These are phyloP conservation scores for Campylomormyrus numenius DNA, from an alignment of 2,113 vertebrate genomes.

Conservation along the genomic window DNA sequence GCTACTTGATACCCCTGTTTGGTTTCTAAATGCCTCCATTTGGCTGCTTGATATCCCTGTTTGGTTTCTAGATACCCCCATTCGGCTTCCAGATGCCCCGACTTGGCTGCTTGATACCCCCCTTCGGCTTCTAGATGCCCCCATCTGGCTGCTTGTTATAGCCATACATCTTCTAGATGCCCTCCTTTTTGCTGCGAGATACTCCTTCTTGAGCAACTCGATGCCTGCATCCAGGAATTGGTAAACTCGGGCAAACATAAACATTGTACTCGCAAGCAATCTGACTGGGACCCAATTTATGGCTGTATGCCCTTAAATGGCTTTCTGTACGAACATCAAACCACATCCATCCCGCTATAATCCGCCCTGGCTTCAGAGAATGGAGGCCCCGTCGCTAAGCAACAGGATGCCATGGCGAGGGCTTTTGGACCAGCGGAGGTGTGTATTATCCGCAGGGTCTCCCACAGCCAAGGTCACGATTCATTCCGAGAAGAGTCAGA, in stretches of 20 bases:
- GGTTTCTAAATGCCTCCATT: background rate
- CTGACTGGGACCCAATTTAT: background rate
- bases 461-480: background rate
- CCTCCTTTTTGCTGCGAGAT: background rate
- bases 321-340: background rate
- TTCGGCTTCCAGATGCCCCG: background rate
- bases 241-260: background rate
- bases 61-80: background rate
- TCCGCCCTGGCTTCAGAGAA: background rate
- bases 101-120: background rate
- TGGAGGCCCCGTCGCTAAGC: background rate
- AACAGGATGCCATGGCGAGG: background rate
- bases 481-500: background rate
- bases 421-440: background rate
- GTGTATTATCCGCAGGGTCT: background rate
- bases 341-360: background rate
- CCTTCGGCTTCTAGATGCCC: background rate
- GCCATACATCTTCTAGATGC: background rate
- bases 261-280: background rate
- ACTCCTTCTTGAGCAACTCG: background rate
- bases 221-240: background rate
- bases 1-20: background rate
- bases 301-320: background rate
- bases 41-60: background rate
- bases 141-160: background rate